Evolutionary conservation across 2,113 vertebrate genomes (phyloP).

Genomic region (Tylochromis polylepis): DNA sequence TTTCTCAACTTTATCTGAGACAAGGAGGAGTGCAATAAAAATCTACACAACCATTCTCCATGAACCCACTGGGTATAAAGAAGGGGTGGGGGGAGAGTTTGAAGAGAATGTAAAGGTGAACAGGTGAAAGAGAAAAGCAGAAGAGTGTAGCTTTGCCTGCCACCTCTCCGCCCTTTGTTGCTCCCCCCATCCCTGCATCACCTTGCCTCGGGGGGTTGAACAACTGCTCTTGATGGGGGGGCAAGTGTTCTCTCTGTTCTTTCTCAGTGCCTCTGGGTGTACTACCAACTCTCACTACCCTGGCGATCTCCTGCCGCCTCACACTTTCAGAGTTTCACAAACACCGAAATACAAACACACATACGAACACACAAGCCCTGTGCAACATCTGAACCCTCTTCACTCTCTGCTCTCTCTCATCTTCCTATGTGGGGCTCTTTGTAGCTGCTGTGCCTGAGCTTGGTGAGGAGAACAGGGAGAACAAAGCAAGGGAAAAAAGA

Average conservation of each 20-base stretch:
- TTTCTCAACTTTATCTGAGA: constrained; percentile 60
- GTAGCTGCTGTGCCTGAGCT: constrained; percentile 60
- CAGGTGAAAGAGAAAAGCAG: constrained; percentile 65
- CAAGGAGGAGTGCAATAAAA: neutral
- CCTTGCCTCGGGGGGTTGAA: constrained; percentile 67
- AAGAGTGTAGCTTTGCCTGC: constrained; percentile 55
- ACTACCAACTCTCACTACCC: constrained; percentile 68
- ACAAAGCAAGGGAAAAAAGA: constrained; percentile 54
- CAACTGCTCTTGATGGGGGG: constrained; percentile 71
- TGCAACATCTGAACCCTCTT: constrained; percentile 64
- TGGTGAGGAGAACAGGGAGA: constrained; percentile 57
- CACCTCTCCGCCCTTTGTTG: constrained; percentile 58
- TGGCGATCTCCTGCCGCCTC: constrained; percentile 71
- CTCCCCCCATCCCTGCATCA: constrained; percentile 64
- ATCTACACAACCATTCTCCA: constrained; percentile 33
- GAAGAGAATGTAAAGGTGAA: constrained; percentile 64
- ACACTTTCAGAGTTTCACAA: constrained; percentile 54
- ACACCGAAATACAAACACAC: constrained; percentile 49
- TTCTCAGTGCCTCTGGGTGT: constrained; percentile 64
- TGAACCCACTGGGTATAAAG: constrained; percentile 61
- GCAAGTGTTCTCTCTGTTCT: constrained; percentile 74
- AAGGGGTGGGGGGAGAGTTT: constrained; percentile 60
- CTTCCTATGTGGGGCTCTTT: constrained; percentile 73
- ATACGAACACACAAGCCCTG: constrained; percentile 46
- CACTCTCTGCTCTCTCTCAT: constrained; percentile 67